phyloP scores from a whole-genome alignment of 1,140 invertebrate species.

The Papilio xuthus region DNA sequence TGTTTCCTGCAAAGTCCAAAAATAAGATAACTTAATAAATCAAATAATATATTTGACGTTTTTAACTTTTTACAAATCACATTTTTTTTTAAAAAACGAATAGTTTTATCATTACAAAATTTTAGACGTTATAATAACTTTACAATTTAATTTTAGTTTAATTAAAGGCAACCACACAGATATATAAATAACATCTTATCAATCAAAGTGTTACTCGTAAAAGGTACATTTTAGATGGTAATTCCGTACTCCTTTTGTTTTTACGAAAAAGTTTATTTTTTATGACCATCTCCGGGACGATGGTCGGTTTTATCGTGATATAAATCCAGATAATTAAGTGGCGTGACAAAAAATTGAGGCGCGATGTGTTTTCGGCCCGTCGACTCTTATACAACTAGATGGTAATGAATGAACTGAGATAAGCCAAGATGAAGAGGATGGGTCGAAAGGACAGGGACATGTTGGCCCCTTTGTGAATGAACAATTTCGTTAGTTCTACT shows the following conservation, averaged over 20 bases:
- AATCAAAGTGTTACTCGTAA: constrained; percentile 55
- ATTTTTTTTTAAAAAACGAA: not conserved
- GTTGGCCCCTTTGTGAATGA: constrained; percentile 61
- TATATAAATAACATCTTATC: constrained; percentile 44
- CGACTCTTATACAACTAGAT: constrained; percentile 78
- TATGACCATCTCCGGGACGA: constrained; percentile 66
- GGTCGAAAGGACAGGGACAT: constrained; percentile 58
- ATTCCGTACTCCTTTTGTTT: constrained; percentile 57
- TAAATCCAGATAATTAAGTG: constrained; percentile 80
- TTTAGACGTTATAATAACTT: not conserved
- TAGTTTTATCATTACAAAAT: too few relatives aligned
- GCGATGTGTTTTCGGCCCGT: constrained; percentile 76
- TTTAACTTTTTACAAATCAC: not conserved
- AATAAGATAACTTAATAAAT: not conserved
- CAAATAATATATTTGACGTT: not conserved
- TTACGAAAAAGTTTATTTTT: constrained; percentile 62
- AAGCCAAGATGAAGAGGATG: constrained; percentile 69
- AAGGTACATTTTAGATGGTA: constrained; percentile 53
- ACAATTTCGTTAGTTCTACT: constrained; percentile 44
- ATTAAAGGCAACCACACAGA: constrained; percentile 11
- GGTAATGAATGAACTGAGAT: constrained; percentile 80
- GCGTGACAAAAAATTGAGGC: constrained; percentile 80
- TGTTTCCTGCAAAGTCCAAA: not conserved
- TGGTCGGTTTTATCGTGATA: constrained; percentile 76
- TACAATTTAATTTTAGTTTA: not conserved